These are phyloP conservation scores for Choristoneura rosaceana DNA, from an alignment of 2,888 invertebrate species.

Conservation along the genomic window DNA sequence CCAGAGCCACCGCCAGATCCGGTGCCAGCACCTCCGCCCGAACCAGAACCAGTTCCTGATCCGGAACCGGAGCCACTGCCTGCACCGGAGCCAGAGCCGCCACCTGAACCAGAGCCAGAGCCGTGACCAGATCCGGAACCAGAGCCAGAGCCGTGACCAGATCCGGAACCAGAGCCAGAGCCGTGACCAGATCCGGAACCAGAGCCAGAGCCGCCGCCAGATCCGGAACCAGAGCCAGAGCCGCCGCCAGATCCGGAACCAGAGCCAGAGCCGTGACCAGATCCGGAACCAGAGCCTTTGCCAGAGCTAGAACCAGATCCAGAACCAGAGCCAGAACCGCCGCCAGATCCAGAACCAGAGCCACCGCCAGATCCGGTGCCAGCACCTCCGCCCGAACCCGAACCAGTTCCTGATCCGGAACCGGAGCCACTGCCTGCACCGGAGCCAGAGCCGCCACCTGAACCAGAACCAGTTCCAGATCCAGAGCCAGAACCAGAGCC, in stretches of 20 bases:
- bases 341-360: not conserved
- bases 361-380: not conserved
- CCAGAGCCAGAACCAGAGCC: not conserved
- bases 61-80: not conserved
- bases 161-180: not conserved
- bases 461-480: not conserved
- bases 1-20: slow-evolving; percentile 6
- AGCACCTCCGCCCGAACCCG: not conserved
- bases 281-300: not conserved
- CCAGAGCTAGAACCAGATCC: not conserved
- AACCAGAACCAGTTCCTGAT: not conserved
- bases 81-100: not conserved
- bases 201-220: not conserved
- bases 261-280: not conserved
- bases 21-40: not conserved
- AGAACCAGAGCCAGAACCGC: not conserved
- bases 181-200: not conserved
- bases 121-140: no score
- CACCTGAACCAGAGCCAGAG: not conserved
- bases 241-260: not conserved
- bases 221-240: slow-evolving; percentile 26
- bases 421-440: not conserved
- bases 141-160: not conserved
- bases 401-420: not conserved
- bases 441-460: not conserved